Evolutionary conservation across 1,140 invertebrate species (phyloP), one percentile per base, ranked within the genome.

Genomic region (Copidosoma floridanum): DNA sequence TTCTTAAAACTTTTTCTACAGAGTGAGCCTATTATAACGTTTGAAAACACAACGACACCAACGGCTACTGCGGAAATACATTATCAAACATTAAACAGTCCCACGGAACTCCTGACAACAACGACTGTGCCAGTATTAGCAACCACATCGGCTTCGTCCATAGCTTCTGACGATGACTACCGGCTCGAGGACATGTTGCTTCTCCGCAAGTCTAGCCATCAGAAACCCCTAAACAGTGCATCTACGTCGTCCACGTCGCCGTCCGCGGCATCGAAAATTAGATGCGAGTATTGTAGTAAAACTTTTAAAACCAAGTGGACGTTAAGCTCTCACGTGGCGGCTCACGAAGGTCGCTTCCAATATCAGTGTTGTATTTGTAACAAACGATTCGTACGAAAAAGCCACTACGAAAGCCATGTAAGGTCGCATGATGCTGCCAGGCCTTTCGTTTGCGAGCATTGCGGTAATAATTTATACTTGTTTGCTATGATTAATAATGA

Each of bases 261-360:
- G 1, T 16, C 11, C 7, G 16, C 24, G n/a, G 52, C 21, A 1
- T 61, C 64, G 1, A 76, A 77, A 46, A 78, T 80, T 21, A 68
- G 75, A 2, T 80, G 78, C 46, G 73, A 77, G 26, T 79, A 80
- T 8, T 80, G 78, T 35, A 77, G 74, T n/a, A 79, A 79, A 20
- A 80, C 77, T 0, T 79, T 80, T 59, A 80, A 80, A 56, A 78
- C 78, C 0, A 79, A 80, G 40, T 80, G 78, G 78, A 80, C 78
- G 0, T 43, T 79, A n/a, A 79, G 72, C 52, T 79, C 77, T 2
- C 78, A 80, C 37, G 76, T 80, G 0, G 78, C 78, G 0, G 78
- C 77, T 5, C 77, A 79, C 57, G 76, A 80, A 40, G 77, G 78
- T 12, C 71, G 78, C 7, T 80, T 71, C 24, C 78, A 80, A 44